Evolutionary conservation across 2,888 invertebrate species (phyloP).

Genomic region (Dolichomitus sp.): DNA sequence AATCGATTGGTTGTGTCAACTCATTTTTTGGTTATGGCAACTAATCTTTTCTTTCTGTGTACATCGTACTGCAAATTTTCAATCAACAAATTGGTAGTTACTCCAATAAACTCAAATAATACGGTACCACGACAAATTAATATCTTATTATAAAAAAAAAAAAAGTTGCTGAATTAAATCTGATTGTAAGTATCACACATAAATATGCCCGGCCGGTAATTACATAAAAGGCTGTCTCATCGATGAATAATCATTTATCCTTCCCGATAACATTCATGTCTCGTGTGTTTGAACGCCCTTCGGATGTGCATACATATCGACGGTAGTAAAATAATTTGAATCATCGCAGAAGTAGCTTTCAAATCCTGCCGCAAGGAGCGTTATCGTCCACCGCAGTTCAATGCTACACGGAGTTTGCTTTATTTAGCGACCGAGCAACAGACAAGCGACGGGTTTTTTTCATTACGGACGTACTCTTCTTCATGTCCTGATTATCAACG

Average conservation of each 20-base stretch:
- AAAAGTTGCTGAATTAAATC: too few relatives aligned
- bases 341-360: neutral
- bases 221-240: too few relatives aligned
- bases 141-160: too few relatives aligned
- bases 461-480: constrained; percentile 26
- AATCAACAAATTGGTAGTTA: too few relatives aligned
- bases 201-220: too few relatives aligned
- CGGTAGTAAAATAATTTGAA: neutral
- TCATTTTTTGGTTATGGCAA: too few relatives aligned
- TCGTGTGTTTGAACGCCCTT: neutral
- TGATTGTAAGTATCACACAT: too few relatives aligned
- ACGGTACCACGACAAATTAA: too few relatives aligned
- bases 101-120: too few relatives aligned
- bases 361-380: neutral
- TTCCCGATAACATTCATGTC: neutral
- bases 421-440: constrained; percentile 35
- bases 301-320: neutral
- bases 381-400: neutral
- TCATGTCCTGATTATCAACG: constrained; percentile 22
- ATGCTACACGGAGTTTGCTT: constrained; percentile 11
- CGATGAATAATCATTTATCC: neutral
- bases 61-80: too few relatives aligned
- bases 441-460: constrained; percentile 20
- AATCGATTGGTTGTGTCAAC: too few relatives aligned
- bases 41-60: too few relatives aligned